Evolutionary conservation across 2,888 invertebrate species (phyloP), one percentile per base, ranked within the genome.

Genomic region (Campaea margaritaria): DNA sequence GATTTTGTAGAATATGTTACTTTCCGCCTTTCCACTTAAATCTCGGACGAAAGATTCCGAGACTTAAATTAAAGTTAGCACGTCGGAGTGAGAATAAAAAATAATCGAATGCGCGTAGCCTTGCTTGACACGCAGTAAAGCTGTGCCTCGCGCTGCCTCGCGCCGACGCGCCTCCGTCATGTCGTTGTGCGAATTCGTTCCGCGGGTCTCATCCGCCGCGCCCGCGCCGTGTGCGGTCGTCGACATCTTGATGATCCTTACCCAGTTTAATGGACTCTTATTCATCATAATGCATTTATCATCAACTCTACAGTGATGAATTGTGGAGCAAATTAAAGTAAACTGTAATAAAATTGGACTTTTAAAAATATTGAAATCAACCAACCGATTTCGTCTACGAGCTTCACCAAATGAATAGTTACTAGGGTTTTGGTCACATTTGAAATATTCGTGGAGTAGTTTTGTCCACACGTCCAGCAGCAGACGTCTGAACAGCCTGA

Each of bases 181-280:
- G n/a, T n/a, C n/a, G n/a, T n/a, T n/a, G 21, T 9, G 71, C 56
- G 65, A 67, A 81, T 83, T 83, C 67, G 83, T 79, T 79, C 78
- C 82, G 78, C 81, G 75, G 76, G 65, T 69, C 77, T 77, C 78
- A 86, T 86, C 85, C 81, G 86, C 82, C 84, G 76, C 62, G 84
- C 86, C 82, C 84, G 76, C 62, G 84, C 86, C 76, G 79, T 78
- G 83, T 76, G 83, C 71, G 38, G 12, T 10, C 38, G 38, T n/a
- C n/a, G 38, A 4, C 12, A 12, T n/a, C n/a, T n/a, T n/a, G n/a
- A n/a, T n/a, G n/a, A 4, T 10, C 16, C n/a, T 1, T 11, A 14
- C 21, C 21, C n/a, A n/a, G n/a, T n/a, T n/a, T n/a, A 21, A 48
- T 38, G 41, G 4, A 10, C 14, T n/a, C n/a, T 5, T 15, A 41